Conservation (phyloP, 2,113 vertebrate species). For the Megaleporinus macrocephalus region DNA sequence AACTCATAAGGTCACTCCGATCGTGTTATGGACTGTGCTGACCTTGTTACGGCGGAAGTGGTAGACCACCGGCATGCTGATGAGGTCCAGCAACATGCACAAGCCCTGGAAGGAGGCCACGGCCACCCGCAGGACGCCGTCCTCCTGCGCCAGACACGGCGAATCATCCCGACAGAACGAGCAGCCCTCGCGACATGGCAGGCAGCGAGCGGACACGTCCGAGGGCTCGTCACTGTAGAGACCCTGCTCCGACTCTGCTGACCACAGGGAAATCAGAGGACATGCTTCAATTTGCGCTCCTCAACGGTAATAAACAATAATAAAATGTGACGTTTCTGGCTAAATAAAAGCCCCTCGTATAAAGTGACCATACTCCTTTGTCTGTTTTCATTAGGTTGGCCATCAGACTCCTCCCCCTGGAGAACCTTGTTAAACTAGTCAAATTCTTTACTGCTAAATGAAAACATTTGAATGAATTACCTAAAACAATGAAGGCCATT, state of each 20-base stretch:
- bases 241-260: slow-evolving; percentile 78
- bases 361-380: too few relatives aligned
- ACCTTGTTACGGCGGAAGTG: slow-evolving; percentile 95
- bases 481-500: too few relatives aligned
- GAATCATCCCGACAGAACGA: slow-evolving; percentile 88
- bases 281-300: too few relatives aligned
- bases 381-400: too few relatives aligned
- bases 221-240: slow-evolving; percentile 67
- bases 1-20: too few relatives aligned
- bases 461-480: too few relatives aligned
- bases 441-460: too few relatives aligned
- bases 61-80: slow-evolving; percentile 92
- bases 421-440: too few relatives aligned
- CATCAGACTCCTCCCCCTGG: too few relatives aligned
- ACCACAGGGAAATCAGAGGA: neutral
- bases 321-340: too few relatives aligned
- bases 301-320: too few relatives aligned
- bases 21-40: slow-evolving; percentile 2
- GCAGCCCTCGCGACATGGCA: slow-evolving; percentile 92
- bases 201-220: slow-evolving; percentile 83
- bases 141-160: slow-evolving; percentile 91
- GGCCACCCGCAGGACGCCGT: slow-evolving; percentile 85
- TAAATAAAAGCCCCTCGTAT: too few relatives aligned
- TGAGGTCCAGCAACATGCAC: slow-evolving; percentile 90
- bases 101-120: slow-evolving; percentile 93